Evolutionary conservation across 2,797 vertebrate species (phyloP).

Genomic region (Spheniscus humboldti): DNA sequence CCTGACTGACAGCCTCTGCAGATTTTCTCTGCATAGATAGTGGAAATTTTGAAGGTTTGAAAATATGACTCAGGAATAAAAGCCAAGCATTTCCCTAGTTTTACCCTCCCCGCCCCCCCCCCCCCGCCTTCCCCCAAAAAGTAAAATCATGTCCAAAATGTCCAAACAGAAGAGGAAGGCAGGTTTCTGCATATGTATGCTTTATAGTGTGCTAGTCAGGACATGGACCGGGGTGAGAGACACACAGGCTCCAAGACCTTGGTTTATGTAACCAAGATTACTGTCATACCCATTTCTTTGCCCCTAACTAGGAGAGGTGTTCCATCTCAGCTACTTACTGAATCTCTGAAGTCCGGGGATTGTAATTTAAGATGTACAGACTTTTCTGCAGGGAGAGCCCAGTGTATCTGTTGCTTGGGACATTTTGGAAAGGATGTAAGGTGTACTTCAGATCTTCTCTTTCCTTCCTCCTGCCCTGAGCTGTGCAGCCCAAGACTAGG

Average conservation of each 20-base stretch:
- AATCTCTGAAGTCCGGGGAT: background rate
- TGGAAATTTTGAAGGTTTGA: background rate
- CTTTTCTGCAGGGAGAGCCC: background rate
- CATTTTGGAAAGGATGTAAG: background rate
- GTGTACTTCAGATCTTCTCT: background rate
- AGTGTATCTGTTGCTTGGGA: background rate
- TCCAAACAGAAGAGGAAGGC: background rate
- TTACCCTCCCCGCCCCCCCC: rapidly evolving
- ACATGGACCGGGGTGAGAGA: background rate
- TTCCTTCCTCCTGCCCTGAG: background rate
- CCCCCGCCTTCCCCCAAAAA: rapidly evolving
- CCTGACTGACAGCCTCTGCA: background rate
- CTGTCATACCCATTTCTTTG: background rate
- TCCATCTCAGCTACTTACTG: background rate
- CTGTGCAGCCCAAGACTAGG: background rate
- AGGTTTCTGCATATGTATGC: background rate
- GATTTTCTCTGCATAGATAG: background rate
- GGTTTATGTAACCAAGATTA: background rate
- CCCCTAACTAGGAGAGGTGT: background rate
- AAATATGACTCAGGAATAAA: background rate
- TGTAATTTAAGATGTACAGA: background rate
- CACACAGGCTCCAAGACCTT: background rate
- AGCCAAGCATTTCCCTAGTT: background rate
- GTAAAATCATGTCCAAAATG: background rate
- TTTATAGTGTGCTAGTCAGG: background rate